These are phyloP conservation scores for Orthonychiurus folsomi DNA, from an alignment of 2,888 invertebrate genomes.

Conservation along the genomic window DNA sequence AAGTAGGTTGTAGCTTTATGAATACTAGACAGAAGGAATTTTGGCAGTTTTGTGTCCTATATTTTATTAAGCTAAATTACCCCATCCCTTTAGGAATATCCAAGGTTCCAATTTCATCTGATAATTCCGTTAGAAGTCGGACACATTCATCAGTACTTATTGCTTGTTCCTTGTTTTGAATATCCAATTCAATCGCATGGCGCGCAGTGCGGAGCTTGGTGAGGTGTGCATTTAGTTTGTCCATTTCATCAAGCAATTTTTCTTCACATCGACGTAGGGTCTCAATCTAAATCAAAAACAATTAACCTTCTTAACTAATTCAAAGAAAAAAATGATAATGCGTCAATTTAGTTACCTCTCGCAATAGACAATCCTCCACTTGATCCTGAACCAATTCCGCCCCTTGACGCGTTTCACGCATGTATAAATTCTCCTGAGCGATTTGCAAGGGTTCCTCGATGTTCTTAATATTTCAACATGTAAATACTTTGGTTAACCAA, in stretches of 20 bases:
- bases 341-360: slow-evolving; percentile 59
- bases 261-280: slow-evolving; percentile 30
- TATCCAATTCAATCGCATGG: slow-evolving; percentile 37
- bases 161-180: slow-evolving; percentile 36
- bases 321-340: not conserved
- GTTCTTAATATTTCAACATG: slow-evolving; percentile 52
- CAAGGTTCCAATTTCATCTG: slow-evolving; percentile 26
- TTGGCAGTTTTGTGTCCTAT: too few species aligned
- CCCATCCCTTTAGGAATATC: not conserved
- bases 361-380: slow-evolving; percentile 73
- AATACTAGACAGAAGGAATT: too few species aligned
- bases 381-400: slow-evolving; percentile 84
- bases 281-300: slow-evolving; percentile 22
- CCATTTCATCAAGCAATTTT: slow-evolving; percentile 27
- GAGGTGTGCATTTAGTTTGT: slow-evolving; percentile 28
- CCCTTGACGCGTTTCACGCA: slow-evolving; percentile 77
- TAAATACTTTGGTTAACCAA: not conserved
- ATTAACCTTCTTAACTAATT: too few species aligned
- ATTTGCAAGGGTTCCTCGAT: slow-evolving; percentile 85
- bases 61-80: slow-evolving; percentile 3
- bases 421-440: slow-evolving; percentile 86
- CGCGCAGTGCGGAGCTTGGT: slow-evolving; percentile 31
- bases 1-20: too few species aligned
- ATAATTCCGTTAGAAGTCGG: slow-evolving; percentile 23
- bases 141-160: slow-evolving; percentile 36